Evolutionary conservation across 1,140 invertebrate genomes (phyloP), one percentile per base, ranked within the genome.

Genomic region (Nautilus pompilius): DNA sequence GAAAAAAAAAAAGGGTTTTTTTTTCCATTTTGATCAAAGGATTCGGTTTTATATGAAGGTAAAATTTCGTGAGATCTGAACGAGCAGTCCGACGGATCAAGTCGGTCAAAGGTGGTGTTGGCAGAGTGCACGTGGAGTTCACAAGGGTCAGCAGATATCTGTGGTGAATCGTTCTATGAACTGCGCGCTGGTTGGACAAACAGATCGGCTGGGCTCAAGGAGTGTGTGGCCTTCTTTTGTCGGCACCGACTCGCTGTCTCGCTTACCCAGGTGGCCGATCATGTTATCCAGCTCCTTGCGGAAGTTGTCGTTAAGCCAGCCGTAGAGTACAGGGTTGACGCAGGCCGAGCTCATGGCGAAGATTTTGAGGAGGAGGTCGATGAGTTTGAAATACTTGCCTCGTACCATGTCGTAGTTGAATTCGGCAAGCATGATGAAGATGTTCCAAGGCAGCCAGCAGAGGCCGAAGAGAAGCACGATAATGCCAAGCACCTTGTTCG

Each of bases 401-500:
- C 59, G 66, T 17, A 77, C 62, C n/a, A 73, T 20, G 30, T 61
- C 51, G 28, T 68, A 69, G 41, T 71, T 66, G 48, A 80, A 73
- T 65, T 79, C 78, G 17, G 71, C 57, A 13, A 75, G 69, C 5
- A 82, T 63, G 3, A 63, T 60, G 70, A 76, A 80, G 8, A 77
- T 64, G 58, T 74, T 80, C 79, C 79, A 81, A n/a, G 81, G 81
- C 33, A 78, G 63, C 80, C 80, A 99, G n/a, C 91, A 97, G 0
- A 93, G 83, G 0, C 92, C 91, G 78, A 99, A 99, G 26, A 96
- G 90, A 0, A 89, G 87, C 0, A 98, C 95, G 91, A 99, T 99
- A 0, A 93, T 89, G 63, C 98, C 94, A 1, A 99, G 84, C 92
- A 98, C 98, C 66, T 92, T 87, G 67, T 87, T 88, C 36, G 87